Percentiles rank a stretch among this genome's conserved stretches.
These are phyloP conservation scores for Hydrozoanthus tunicans DNA, from an alignment of 64 coral and sea anemone genomes.

Conservation along the genomic window DNA sequence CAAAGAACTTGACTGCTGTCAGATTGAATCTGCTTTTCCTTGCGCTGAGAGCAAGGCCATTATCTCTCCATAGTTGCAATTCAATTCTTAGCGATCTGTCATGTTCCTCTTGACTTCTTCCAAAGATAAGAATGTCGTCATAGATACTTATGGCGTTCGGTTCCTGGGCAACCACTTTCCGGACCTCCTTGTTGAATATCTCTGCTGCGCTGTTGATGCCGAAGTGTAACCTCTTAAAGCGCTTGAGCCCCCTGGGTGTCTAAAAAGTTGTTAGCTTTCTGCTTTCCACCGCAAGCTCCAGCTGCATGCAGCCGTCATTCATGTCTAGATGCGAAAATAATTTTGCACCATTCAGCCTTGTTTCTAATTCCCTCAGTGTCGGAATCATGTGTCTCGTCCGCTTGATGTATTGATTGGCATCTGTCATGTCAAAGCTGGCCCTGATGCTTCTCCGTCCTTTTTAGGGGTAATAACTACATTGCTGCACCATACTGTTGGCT, in stretches of 20 bases:
- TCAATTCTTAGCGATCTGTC: slow-evolving; percentile 17
- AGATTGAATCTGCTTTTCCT: neutral
- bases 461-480: slow-evolving; percentile 44
- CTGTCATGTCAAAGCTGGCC: neutral
- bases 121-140: too few species aligned
- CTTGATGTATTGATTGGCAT: slow-evolving; percentile 41
- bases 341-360: slow-evolving; percentile 56
- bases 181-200: slow-evolving; percentile 57
- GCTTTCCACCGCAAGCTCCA: too few species aligned
- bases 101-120: slow-evolving; percentile 4
- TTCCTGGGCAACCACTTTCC: slow-evolving; percentile 24
- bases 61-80: slow-evolving; percentile 21
- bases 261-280: too few species aligned
- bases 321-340: neutral
- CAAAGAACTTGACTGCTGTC: too few species aligned
- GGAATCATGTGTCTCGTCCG: slow-evolving; percentile 54
- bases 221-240: too few species aligned
- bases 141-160: too few species aligned
- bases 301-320: too few species aligned
- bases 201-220: slow-evolving; percentile 23
- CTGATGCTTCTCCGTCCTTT: slow-evolving; percentile 60
- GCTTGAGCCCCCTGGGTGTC: too few species aligned
- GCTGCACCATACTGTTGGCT: slow-evolving; percentile 34
- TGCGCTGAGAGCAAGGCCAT: slow-evolving; percentile 30
- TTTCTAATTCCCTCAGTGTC: slow-evolving; percentile 34